Conservation (phyloP, 2,888 invertebrate species). For the Sepioteuthis lessoniana region DNA sequence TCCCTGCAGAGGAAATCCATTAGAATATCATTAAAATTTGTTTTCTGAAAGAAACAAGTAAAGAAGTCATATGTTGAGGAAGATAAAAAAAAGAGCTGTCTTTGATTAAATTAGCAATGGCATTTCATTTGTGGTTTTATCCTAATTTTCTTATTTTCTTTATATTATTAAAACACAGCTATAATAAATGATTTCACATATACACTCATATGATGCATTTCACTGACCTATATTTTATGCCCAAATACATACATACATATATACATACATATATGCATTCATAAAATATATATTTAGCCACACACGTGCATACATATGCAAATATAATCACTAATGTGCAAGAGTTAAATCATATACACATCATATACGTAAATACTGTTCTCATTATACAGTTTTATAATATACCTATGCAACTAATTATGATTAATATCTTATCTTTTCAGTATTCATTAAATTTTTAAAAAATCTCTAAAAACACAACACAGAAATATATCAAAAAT, state of each 20-base stretch:
- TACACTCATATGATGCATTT: neutral
- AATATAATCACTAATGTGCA: neutral
- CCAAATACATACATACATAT: neutral
- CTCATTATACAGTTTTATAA: neutral
- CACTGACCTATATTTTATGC: neutral
- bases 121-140: neutral
- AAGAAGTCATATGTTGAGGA: neutral
- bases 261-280: neutral
- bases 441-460: neutral
- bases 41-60: neutral
- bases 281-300: neutral
- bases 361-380: neutral
- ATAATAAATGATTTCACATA: neutral
- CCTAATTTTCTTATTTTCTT: constrained; percentile 8
- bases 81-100: neutral
- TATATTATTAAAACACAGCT: neutral
- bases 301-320: neutral
- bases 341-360: neutral
- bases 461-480: neutral
- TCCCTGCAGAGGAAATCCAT: constrained; percentile 33
- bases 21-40: constrained; percentile 23
- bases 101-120: constrained; percentile 23
- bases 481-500: neutral
- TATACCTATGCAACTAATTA: neutral
- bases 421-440: neutral